Conservation (phyloP, 2,113 vertebrate genomes). For the Ploceus nigricollis region DNA sequence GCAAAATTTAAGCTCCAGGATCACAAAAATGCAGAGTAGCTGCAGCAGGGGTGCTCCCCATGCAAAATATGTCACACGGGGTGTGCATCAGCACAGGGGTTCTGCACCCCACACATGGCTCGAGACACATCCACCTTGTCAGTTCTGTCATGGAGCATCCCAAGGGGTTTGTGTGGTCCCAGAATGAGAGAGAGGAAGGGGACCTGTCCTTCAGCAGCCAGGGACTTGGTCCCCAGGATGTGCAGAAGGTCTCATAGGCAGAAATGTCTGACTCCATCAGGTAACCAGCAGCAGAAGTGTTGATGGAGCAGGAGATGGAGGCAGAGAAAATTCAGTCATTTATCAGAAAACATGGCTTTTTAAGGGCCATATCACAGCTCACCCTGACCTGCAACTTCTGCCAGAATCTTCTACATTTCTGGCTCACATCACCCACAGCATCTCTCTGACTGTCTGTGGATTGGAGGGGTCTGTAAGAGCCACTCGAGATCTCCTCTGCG, state of each 20-base stretch:
- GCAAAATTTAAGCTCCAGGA: not conserved
- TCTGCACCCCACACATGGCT: not conserved
- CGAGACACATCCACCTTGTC: not conserved
- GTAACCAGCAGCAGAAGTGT: not conserved
- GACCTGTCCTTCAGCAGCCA: not conserved
- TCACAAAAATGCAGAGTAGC: not conserved
- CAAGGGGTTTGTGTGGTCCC: not conserved
- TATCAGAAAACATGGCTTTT: not conserved
- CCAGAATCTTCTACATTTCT: not conserved
- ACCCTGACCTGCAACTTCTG: not conserved
- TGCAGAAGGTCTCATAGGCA: not conserved
- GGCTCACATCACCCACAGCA: not conserved
- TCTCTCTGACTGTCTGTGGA: not conserved
- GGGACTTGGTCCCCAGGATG: not conserved
- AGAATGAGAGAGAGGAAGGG: not conserved
- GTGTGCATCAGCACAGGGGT: not conserved
- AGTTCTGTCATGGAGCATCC: not conserved
- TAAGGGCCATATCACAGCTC: not conserved
- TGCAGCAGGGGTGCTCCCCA: not conserved
- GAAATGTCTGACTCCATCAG: not conserved
- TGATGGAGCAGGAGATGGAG: not conserved
- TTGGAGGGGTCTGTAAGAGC: not conserved
- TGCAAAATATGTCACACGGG: not conserved
- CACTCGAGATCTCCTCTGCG: not conserved
- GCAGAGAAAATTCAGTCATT: not conserved